These are phyloP conservation scores for Halesus radiatus DNA, from an alignment of 1,140 invertebrate genomes.

Conservation along the genomic window DNA sequence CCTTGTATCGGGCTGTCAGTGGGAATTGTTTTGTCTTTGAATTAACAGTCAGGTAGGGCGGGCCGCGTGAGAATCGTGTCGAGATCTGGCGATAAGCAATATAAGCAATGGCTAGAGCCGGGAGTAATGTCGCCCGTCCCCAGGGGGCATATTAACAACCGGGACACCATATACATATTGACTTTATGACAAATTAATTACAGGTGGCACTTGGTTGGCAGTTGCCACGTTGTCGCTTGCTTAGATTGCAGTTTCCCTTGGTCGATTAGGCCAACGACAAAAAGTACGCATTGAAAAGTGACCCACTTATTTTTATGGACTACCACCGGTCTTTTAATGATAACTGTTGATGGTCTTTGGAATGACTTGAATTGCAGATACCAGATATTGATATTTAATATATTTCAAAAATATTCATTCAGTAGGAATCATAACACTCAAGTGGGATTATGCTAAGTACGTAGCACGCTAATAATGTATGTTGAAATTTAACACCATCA, in stretches of 20 bases:
- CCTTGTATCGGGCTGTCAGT: background rate
- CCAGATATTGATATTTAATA: background rate
- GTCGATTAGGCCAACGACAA: background rate
- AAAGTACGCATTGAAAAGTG: conserved; percentile 2
- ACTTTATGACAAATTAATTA: background rate
- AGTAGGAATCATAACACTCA: too few relatives aligned
- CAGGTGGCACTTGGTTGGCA: background rate
- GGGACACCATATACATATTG: background rate
- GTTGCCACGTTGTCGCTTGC: background rate
- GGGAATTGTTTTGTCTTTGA: background rate
- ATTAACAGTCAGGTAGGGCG: background rate
- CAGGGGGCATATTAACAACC: background rate
- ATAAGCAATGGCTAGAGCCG: background rate
- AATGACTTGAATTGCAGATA: background rate
- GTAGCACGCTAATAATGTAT: too few relatives aligned
- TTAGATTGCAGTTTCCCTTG: background rate
- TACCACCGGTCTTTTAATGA: background rate
- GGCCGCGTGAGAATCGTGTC: conserved; percentile 1
- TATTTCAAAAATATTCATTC: too few relatives aligned
- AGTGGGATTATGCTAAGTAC: too few relatives aligned
- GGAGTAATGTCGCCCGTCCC: conserved; percentile 6
- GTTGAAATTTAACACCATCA: too few relatives aligned
- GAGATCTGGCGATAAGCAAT: background rate
- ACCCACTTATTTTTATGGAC: background rate
- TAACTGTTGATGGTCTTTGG: background rate